Percentiles rank a stretch among this genome's conserved stretches.
These are phyloP conservation scores for Cataglyphis cursor DNA, from an alignment of 2,888 invertebrate species.

Conservation along the genomic window DNA sequence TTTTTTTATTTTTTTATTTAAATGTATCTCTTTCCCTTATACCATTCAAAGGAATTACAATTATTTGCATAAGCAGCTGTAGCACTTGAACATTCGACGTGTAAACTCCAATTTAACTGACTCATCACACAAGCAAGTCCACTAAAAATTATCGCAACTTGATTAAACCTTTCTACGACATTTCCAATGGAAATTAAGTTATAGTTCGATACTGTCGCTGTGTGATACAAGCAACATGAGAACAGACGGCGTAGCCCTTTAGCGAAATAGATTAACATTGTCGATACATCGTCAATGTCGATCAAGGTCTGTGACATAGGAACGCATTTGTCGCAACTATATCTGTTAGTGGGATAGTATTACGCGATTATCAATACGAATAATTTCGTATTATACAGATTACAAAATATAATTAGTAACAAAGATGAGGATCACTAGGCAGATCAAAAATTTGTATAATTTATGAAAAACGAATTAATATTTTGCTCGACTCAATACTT, in stretches of 20 bases:
- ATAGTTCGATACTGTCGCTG: not conserved
- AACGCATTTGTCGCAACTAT: conserved; percentile 42
- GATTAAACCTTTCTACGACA: conserved; percentile 20
- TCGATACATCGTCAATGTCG: conserved; percentile 48
- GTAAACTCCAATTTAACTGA: not conserved
- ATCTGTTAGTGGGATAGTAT: conserved; percentile 26
- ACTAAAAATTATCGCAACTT: conserved; percentile 12
- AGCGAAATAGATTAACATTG: conserved; percentile 51
- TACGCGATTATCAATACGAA: not conserved
- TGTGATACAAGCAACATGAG: conserved; percentile 29
- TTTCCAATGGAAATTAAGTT: conserved; percentile 19
- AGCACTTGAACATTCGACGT: not conserved
- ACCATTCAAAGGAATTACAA: not conserved
- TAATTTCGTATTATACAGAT: not conserved
- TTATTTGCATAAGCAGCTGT: not conserved
- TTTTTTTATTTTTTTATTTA: not conserved
- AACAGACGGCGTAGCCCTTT: conserved; percentile 17
- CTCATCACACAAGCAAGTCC: not conserved
- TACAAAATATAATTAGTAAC: conserved; percentile 16
- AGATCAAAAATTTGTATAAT: not conserved
- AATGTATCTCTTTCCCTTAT: not conserved
- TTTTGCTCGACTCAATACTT: not conserved
- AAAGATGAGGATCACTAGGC: not conserved
- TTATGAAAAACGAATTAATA: not conserved
- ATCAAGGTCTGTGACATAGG: conserved; percentile 35